A percentile compares a stretch with the other conserved stretches of the same genome.
These are phyloP conservation scores for Oophaga sylvatica DNA, from an alignment of 2,797 vertebrate species.

Conservation along the genomic window DNA sequence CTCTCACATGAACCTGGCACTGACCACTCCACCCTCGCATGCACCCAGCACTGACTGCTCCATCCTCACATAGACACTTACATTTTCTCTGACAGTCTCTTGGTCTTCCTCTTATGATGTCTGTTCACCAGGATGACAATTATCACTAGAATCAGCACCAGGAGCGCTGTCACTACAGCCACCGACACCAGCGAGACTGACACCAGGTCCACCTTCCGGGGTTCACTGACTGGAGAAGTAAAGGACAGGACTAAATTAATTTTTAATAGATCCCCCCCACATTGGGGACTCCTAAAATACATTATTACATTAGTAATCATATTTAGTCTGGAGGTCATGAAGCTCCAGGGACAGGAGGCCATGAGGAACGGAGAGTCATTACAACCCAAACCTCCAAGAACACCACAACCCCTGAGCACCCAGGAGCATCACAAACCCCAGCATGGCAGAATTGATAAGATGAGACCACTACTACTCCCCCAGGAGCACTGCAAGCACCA, in stretches of 20 bases:
- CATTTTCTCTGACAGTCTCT: constrained; percentile 82
- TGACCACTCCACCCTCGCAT: neutral
- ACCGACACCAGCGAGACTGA: constrained; percentile 79
- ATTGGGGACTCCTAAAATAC: too few relatives aligned
- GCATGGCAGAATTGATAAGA: neutral
- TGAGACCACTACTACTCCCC: neutral
- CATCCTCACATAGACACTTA: constrained; percentile 68
- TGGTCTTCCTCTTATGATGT: constrained; percentile 85
- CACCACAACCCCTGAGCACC: too few relatives aligned
- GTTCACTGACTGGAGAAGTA: neutral
- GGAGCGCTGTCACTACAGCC: constrained; percentile 72
- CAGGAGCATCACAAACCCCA: neutral
- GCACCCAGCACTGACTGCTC: neutral
- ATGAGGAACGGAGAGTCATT: too few relatives aligned
- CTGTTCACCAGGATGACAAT: constrained; percentile 80
- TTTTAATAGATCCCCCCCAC: neutral
- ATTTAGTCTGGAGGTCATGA: too few relatives aligned
- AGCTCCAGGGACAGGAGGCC: too few relatives aligned
- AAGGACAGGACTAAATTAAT: neutral
- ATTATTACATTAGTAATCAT: too few relatives aligned
- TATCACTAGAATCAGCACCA: constrained; percentile 82
- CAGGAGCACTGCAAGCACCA: neutral
- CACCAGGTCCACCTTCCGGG: constrained; percentile 64
- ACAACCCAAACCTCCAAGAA: neutral
- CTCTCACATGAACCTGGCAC: neutral